phyloP scores from a whole-genome alignment of 1,140 invertebrate species.

The Trissolcus basalis region DNA sequence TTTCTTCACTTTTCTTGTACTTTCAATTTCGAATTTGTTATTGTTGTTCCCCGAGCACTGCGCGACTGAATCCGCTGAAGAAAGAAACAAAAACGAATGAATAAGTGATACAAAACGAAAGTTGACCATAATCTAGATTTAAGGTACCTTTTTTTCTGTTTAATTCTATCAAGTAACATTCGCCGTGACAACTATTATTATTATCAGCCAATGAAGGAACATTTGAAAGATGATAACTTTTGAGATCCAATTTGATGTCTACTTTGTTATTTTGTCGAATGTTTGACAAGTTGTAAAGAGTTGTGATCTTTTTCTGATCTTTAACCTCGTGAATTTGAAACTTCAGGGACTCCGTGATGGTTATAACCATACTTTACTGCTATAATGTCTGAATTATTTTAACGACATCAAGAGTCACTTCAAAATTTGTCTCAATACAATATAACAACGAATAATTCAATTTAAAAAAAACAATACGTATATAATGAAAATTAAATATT shows the following conservation, averaged over 20 bases:
- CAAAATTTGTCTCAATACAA: too few relatives aligned
- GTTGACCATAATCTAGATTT: too few relatives aligned
- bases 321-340: slow-evolving; percentile 12
- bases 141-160: slow-evolving; percentile 11
- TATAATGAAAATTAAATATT: background rate
- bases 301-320: slow-evolving; percentile 2
- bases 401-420: too few relatives aligned
- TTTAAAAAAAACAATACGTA: background rate
- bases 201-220: background rate
- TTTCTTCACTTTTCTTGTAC: slow-evolving; percentile 5
- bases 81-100: too few relatives aligned
- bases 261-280: background rate
- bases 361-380: slow-evolving; percentile 16
- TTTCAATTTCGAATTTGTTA: background rate
- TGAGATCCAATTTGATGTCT: background rate
- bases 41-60: background rate
- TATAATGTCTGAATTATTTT: background rate
- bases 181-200: background rate
- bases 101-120: too few relatives aligned
- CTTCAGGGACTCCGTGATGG: slow-evolving; percentile 16
- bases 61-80: slow-evolving; percentile 1
- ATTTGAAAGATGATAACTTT: slow-evolving; percentile 2
- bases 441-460: too few relatives aligned
- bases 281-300: slow-evolving; percentile 3
- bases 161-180: slow-evolving; percentile 6